Percentiles rank a stretch among this genome's conserved stretches.
phyloP scores from a whole-genome alignment of 2,888 invertebrate species.

The Sericinus montela region DNA sequence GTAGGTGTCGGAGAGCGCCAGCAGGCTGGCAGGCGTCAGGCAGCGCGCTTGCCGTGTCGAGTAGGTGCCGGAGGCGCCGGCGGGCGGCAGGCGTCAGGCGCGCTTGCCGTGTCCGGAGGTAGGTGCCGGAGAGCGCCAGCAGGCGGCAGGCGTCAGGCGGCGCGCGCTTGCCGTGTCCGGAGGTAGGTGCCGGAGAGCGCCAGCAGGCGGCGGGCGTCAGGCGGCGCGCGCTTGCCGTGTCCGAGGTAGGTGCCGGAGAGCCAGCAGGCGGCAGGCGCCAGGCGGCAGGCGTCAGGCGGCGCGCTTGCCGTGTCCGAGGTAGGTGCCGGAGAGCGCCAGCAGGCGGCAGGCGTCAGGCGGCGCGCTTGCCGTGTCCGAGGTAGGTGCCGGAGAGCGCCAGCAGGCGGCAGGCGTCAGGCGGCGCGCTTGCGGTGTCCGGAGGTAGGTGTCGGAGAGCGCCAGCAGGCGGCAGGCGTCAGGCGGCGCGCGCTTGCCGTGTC shows the following conservation, averaged over 20 bases:
- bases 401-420: slow-evolving; percentile 93
- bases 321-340: too few species aligned
- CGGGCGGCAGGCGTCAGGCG: slow-evolving; percentile 92
- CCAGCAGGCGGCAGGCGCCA: background rate
- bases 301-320: slow-evolving; percentile 76
- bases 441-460: slow-evolving; percentile 96
- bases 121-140: background rate
- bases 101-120: slow-evolving; percentile 69
- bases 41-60: slow-evolving; percentile 54
- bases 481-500: slow-evolving; percentile 84
- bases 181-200: background rate
- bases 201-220: slow-evolving; percentile 77
- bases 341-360: slow-evolving; percentile 8
- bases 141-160: slow-evolving; percentile 63
- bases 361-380: slow-evolving; percentile 77
- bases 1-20: slow-evolving; percentile 88
- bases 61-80: slow-evolving; percentile 79
- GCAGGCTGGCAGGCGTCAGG: slow-evolving; percentile 83
- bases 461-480: slow-evolving; percentile 86
- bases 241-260: background rate
- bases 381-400: slow-evolving; percentile 89
- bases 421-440: slow-evolving; percentile 94
- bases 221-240: background rate
- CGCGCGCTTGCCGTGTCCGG: slow-evolving; percentile 20
- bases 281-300: slow-evolving; percentile 14